phyloP scores from a whole-genome alignment of 2,888 invertebrate species.

The Adelognathus sp. region DNA sequence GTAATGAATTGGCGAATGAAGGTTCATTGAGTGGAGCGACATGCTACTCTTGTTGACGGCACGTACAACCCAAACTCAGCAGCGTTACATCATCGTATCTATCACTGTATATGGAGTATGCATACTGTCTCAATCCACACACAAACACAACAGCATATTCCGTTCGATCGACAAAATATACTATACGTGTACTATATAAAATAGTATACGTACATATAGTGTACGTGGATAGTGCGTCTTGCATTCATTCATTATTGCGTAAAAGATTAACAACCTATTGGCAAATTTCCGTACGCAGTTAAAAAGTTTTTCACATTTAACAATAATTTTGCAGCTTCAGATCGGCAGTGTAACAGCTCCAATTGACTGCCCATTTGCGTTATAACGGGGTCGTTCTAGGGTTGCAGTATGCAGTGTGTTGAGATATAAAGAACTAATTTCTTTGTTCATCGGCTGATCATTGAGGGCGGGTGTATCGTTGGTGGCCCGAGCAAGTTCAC shows the following conservation, averaged over 20 bases:
- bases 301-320: too few species aligned
- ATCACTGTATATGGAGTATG: slow-evolving; percentile 2
- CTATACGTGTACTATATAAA: slow-evolving; percentile 12
- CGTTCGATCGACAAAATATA: slow-evolving; percentile 19
- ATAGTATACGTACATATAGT: not conserved
- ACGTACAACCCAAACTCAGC: not conserved
- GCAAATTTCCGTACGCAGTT: not conserved
- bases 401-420: too few species aligned
- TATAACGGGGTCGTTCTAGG: too few species aligned
- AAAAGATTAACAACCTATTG: not conserved
- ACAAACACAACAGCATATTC: slow-evolving; percentile 9
- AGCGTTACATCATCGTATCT: slow-evolving; percentile 26
- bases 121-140: slow-evolving; percentile 1
- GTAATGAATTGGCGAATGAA: slow-evolving; percentile 33
- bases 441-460: too few species aligned
- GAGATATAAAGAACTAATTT: too few species aligned
- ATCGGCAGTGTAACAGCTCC: too few species aligned
- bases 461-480: too few species aligned
- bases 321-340: too few species aligned
- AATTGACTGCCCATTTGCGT: too few species aligned
- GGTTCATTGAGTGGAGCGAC: slow-evolving; percentile 7
- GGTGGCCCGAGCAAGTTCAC: too few species aligned
- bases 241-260: slow-evolving; percentile 1
- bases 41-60: not conserved
- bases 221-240: not conserved